Evolutionary conservation across 2,113 vertebrate species (phyloP).

Genomic region (Cyanoramphus novaezelandiae): DNA sequence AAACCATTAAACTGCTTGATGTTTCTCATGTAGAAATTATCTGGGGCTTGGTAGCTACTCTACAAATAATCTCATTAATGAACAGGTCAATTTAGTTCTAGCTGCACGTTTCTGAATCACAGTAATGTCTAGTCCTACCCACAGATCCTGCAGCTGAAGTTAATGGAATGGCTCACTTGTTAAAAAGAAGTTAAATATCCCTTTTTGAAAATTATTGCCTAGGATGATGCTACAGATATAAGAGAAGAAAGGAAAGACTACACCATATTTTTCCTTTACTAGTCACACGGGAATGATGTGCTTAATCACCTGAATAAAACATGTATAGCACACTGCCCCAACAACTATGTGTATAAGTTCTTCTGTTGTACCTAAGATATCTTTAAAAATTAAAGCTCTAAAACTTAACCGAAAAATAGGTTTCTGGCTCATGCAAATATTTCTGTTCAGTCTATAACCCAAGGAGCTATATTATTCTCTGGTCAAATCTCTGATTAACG

Average conservation of each 20-base stretch:
- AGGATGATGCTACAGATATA: not conserved
- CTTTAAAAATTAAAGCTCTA: not conserved
- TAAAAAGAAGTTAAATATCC: not conserved
- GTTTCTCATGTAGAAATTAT: not conserved
- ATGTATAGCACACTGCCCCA: not conserved
- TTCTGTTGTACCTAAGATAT: not conserved
- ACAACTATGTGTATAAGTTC: not conserved
- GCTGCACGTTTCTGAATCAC: not conserved
- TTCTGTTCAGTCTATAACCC: not conserved
- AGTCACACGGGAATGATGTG: not conserved
- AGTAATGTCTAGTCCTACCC: not conserved
- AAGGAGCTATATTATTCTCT: not conserved
- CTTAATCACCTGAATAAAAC: slow-evolving; percentile 6
- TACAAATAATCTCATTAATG: not conserved
- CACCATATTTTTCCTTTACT: not conserved
- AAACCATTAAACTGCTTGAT: not conserved
- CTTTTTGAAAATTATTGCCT: not conserved
- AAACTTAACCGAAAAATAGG: not conserved
- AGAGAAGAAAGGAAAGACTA: not conserved
- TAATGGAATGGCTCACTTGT: not conserved
- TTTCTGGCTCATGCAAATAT: not conserved
- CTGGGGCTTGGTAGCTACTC: not conserved
- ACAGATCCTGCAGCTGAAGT: not conserved
- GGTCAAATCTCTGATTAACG: slow-evolving; percentile 1
- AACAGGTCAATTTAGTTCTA: not conserved